Evolutionary conservation across 2,113 vertebrate genomes (phyloP).

Genomic region (Anguilla rostrata): DNA sequence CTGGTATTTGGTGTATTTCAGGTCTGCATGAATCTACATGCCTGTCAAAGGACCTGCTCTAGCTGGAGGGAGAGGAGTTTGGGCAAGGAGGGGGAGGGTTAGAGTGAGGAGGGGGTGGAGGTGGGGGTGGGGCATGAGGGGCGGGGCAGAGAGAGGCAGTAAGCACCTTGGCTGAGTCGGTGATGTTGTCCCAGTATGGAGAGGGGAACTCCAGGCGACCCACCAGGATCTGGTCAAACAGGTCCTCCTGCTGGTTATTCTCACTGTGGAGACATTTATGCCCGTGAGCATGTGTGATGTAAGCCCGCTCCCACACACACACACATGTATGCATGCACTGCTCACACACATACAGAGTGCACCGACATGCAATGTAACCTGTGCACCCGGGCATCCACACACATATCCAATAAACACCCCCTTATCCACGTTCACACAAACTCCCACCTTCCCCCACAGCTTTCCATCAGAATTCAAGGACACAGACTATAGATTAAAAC

Average conservation of each 20-base stretch:
- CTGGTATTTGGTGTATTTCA: background rate
- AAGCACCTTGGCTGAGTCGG: constrained; percentile 86
- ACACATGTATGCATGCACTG: background rate
- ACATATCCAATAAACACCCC: background rate
- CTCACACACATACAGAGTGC: constrained; percentile 12
- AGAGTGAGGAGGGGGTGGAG: background rate
- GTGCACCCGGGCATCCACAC: background rate
- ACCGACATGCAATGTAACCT: background rate
- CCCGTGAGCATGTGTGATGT: background rate
- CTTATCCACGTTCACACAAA: background rate
- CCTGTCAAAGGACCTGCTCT: background rate
- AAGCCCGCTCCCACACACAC: background rate
- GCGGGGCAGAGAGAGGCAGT: background rate
- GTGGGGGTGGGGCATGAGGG: background rate
- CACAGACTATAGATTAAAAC: background rate
- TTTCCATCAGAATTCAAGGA: background rate
- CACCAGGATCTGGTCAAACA: constrained; percentile 94
- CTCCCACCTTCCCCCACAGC: background rate
- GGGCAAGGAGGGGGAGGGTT: background rate
- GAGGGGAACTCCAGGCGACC: constrained; percentile 91
- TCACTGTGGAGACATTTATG: constrained; percentile 71
- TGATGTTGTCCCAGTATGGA: constrained; percentile 97
- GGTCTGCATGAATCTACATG: background rate
- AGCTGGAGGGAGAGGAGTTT: background rate
- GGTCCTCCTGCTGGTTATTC: constrained; percentile 90